These are phyloP conservation scores for Cololabis saira DNA, from an alignment of 2,113 vertebrate genomes.

Conservation along the genomic window DNA sequence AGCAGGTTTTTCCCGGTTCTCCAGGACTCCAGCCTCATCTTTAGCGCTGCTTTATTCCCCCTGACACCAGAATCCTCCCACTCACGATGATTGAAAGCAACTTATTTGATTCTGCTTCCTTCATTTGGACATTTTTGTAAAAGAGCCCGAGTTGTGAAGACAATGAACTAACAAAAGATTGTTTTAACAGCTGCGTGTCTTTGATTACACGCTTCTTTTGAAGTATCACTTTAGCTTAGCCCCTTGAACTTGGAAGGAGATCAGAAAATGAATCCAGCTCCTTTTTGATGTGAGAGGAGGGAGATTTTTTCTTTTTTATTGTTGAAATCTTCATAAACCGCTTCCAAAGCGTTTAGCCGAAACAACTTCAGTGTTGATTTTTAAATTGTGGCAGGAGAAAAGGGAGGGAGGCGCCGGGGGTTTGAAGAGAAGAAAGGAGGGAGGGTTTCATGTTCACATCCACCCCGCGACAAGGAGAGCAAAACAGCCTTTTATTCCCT, in stretches of 20 bases:
- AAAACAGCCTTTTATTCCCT: slow-evolving; percentile 63
- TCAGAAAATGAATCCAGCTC: slow-evolving; percentile 96
- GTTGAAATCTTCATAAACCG: slow-evolving; percentile 94
- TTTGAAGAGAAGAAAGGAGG: slow-evolving; percentile 41
- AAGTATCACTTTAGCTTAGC: slow-evolving; percentile 97
- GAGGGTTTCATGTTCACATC: slow-evolving; percentile 59
- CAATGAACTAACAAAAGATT: slow-evolving; percentile 99
- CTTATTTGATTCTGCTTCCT: slow-evolving; percentile 79
- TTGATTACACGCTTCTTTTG: slow-evolving; percentile 98
- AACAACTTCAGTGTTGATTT: slow-evolving; percentile 78
- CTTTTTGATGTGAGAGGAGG: slow-evolving; percentile 96
- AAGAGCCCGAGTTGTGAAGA: slow-evolving; percentile 92
- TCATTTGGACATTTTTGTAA: slow-evolving; percentile 87
- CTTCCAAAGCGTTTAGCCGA: slow-evolving; percentile 89
- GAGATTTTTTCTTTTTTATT: slow-evolving; percentile 95
- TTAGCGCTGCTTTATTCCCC: slow-evolving; percentile 72
- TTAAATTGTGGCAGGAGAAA: slow-evolving; percentile 65
- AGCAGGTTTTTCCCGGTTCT: no score
- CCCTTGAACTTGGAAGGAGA: slow-evolving; percentile 99
- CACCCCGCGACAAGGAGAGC: slow-evolving; percentile 48
- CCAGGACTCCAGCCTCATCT: no score
- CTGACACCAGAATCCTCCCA: slow-evolving; percentile 78
- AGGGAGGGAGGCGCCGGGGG: neutral
- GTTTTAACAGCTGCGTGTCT: slow-evolving; percentile 99
- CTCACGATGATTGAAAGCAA: slow-evolving; percentile 73